Conservation (phyloP, 2,797 vertebrate genomes). For the Rhyacichthys aspro region DNA sequence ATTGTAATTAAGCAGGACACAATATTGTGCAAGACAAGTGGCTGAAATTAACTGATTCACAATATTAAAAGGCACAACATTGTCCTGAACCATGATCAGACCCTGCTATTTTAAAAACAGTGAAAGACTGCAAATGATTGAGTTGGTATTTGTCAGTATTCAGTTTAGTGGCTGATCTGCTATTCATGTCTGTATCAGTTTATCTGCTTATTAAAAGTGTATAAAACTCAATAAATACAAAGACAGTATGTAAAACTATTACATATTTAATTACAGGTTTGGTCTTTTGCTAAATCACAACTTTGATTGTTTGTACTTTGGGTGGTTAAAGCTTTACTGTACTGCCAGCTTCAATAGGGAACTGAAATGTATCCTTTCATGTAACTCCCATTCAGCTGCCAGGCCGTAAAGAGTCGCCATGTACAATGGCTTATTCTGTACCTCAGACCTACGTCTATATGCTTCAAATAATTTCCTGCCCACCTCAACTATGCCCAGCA, state of each 20-base stretch:
- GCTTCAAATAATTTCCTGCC: constrained; percentile 32
- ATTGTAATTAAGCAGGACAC: no score
- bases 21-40: no score
- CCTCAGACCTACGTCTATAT: constrained; percentile 30
- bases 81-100: no score
- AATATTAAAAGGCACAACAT: no score
- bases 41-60: no score
- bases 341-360: constrained; percentile 1
- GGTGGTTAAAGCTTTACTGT: not conserved
- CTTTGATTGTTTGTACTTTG: not conserved
- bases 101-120: no score
- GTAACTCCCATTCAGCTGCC: constrained; percentile 12
- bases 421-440: constrained; percentile 39
- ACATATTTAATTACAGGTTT: not conserved
- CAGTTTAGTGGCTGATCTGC: no score
- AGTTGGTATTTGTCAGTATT: no score
- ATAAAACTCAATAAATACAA: no score
- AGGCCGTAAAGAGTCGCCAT: constrained; percentile 1
- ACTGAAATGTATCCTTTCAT: constrained; percentile 2
- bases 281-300: not conserved
- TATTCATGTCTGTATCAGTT: no score
- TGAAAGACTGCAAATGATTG: no score
- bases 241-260: not conserved
- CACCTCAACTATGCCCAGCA: constrained; percentile 43
- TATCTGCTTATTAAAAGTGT: no score